These are phyloP conservation scores for Phalacrocorax brasilianus DNA, from an alignment of 2,113 vertebrate species.

Conservation along the genomic window DNA sequence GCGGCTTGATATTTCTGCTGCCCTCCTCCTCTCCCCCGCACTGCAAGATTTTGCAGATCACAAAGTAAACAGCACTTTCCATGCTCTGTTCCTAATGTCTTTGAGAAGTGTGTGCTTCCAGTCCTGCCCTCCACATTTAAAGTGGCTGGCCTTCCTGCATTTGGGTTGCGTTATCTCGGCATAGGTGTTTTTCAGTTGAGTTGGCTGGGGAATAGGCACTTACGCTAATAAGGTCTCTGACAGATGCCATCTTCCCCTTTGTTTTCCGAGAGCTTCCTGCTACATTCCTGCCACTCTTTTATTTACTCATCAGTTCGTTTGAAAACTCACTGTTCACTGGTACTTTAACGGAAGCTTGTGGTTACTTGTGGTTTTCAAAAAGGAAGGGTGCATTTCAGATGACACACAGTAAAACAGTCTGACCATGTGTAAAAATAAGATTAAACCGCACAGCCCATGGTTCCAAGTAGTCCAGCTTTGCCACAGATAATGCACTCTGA, in stretches of 20 bases:
- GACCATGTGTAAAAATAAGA: constrained; percentile 43
- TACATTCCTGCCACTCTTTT: not conserved
- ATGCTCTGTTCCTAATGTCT: rapidly evolving
- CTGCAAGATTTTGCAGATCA: not conserved
- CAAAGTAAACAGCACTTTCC: not conserved
- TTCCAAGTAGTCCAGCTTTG: not conserved
- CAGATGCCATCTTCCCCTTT: not conserved
- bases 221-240: not conserved
- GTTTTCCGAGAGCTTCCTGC: not conserved
- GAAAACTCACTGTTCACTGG: not conserved
- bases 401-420: not conserved
- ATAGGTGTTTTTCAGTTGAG: not conserved
- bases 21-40: not conserved
- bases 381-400: constrained; percentile 1
- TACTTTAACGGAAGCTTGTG: not conserved
- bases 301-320: not conserved
- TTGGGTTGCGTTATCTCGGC: not conserved
- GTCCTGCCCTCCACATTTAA: not conserved
- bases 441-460: not conserved
- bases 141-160: rapidly evolving
- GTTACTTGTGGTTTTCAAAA: not conserved
- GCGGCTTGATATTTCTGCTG: not conserved
- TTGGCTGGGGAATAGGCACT: not conserved
- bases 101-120: rapidly evolving
- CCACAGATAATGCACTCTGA: constrained; percentile 8